Base-by-base conservation (phyloP, 2,888 invertebrate species). In the Aproaerema taeniolella region DNA sequence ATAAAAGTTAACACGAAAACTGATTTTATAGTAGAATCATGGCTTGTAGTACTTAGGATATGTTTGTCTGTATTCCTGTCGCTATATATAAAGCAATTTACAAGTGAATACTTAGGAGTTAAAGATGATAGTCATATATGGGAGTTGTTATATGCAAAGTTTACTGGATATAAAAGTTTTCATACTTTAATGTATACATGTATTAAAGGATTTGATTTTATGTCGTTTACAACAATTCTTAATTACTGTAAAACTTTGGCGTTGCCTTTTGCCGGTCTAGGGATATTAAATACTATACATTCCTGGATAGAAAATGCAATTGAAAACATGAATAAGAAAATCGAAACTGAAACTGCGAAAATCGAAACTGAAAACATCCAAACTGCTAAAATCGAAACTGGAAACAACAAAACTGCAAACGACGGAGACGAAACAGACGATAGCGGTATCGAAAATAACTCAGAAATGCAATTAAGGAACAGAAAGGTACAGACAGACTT, bases 131-230 rank as follows among this genome's bases (percentile, higher is more conserved):
- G 88, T 0, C 94, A 95, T 58, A 88, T 95, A 2, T 91, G 91
- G 67, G 91, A 93, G 43, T 88, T 95, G 11, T 69, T 95, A 2
- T 80, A 79, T 37, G 89, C 94, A 0, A 95, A 95, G 64, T 88
- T 95, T 38, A 88, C 89, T 0, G 70, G 86, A 49, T 93, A 87
- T 58, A 89, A 89, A 53, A 91, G 89, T 49, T 95, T 95, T 58
- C 93, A 95, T 58, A 93, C 94, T 0, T 67, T 92, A 60, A 67
- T 95, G 1, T 95, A 95, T 56, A 93, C 93, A 0, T 95, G 94
- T 65, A 90, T 93, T 0, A 86, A 89, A 0, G 94, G 93, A 42
- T 95, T 94, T 61, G 92, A 93, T 58, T 94, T 92, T 58, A 62
- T 94, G 31, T 90, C 90, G 0, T 66, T 78, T 34, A 81, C 73